phyloP scores from a whole-genome alignment of 1,140 invertebrate genomes.

The Battus philenor region DNA sequence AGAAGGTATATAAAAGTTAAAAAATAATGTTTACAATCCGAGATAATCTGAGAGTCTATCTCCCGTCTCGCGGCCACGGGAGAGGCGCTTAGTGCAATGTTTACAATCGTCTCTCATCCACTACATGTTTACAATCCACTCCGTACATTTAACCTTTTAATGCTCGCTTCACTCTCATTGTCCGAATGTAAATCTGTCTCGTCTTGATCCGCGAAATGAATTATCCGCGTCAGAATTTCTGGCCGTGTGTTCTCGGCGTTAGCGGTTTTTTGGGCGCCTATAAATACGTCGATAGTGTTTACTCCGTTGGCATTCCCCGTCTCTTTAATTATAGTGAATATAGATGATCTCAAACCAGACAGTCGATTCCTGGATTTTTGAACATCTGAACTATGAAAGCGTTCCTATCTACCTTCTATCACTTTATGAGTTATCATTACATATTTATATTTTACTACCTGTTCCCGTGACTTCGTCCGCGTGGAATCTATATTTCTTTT shows the following conservation, averaged over 20 bases:
- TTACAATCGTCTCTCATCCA: slow-evolving; percentile 36
- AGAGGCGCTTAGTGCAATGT: slow-evolving; percentile 45
- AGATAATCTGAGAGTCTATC: too few species aligned
- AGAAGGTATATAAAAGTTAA: too few species aligned
- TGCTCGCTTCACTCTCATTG: slow-evolving; percentile 46
- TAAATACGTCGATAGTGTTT: slow-evolving; percentile 11
- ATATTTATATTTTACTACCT: too few species aligned
- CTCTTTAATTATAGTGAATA: slow-evolving; percentile 6
- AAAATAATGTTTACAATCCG: too few species aligned
- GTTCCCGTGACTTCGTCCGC: too few species aligned
- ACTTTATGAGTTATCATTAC: too few species aligned
- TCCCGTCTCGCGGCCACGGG: slow-evolving; percentile 11
- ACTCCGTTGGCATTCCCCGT: slow-evolving; percentile 10
- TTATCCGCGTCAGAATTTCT: slow-evolving; percentile 9
- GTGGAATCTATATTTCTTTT: too few species aligned
- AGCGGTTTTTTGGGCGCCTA: slow-evolving; percentile 8
- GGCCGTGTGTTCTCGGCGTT: neutral
- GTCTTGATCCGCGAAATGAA: slow-evolving; percentile 27
- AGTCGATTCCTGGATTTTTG: slow-evolving; percentile 7
- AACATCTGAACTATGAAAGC: neutral
- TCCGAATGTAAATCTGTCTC: slow-evolving; percentile 52
- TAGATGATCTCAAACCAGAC: slow-evolving; percentile 4
- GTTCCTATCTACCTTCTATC: neutral
- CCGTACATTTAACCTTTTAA: slow-evolving; percentile 61
- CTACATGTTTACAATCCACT: slow-evolving; percentile 60